phyloP scores from a whole-genome alignment of 2,888 invertebrate species.

The Dione juno region DNA sequence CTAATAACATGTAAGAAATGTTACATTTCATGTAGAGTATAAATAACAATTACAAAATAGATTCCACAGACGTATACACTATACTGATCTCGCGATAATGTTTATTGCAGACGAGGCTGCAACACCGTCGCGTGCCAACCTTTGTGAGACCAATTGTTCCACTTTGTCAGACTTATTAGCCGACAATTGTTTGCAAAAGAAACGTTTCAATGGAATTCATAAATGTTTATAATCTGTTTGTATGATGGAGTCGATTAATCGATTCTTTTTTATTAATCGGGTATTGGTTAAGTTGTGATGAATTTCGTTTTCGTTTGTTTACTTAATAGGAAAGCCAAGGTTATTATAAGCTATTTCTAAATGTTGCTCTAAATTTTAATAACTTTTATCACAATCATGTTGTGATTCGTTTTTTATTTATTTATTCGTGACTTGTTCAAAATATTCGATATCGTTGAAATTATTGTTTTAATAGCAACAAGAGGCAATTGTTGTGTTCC shows the following conservation, averaged over 20 bases:
- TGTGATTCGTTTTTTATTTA: not conserved
- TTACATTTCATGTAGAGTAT: conserved; percentile 25
- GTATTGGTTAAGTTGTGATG: not conserved
- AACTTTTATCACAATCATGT: not conserved
- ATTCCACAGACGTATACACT: conserved; percentile 33
- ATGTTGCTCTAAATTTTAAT: not conserved
- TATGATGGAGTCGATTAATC: not conserved
- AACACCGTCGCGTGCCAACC: conserved; percentile 48
- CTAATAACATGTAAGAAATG: conserved; percentile 29
- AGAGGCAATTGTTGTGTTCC: not conserved
- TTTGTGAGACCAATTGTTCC: conserved; percentile 48
- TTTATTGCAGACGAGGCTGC: conserved; percentile 40
- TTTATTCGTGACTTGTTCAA: not conserved
- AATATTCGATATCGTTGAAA: not conserved
- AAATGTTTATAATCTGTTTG: conserved; percentile 2
- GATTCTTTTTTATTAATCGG: not conserved
- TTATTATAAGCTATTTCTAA: not conserved
- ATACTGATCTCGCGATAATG: conserved; percentile 41
- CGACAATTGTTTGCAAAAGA: conserved; percentile 20
- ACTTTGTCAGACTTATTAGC: conserved; percentile 32
- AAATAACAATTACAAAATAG: conserved; percentile 42
- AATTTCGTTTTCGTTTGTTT: not conserved
- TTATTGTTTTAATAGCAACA: not conserved
- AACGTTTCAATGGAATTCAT: conserved; percentile 16
- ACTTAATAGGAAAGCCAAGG: not conserved